Evolutionary conservation across 2,797 vertebrate genomes (phyloP).

Genomic region (Clarias fuscus): DNA sequence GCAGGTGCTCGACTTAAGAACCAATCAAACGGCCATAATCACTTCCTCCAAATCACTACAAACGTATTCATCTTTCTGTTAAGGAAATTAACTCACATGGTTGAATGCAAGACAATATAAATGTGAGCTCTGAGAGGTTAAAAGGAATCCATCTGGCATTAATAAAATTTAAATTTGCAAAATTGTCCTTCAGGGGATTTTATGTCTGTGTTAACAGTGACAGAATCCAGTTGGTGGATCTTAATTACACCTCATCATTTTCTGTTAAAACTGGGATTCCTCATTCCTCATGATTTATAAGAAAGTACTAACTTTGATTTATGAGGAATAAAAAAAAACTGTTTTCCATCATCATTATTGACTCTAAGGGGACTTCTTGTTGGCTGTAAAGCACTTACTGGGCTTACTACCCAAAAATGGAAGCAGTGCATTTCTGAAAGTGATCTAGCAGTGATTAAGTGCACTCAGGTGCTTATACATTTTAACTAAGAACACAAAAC

Average conservation of each 20-base stretch:
- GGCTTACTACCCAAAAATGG: not conserved
- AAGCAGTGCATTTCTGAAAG: not conserved
- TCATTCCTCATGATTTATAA: slow-evolving; percentile 28
- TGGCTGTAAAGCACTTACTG: not conserved
- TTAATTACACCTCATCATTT: slow-evolving; percentile 34
- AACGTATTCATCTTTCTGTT: slow-evolving; percentile 34
- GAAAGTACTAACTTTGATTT: slow-evolving; percentile 22
- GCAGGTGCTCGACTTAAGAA: slow-evolving; percentile 34
- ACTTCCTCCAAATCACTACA: slow-evolving; percentile 4
- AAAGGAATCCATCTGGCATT: slow-evolving; percentile 31
- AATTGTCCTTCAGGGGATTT: slow-evolving; percentile 34
- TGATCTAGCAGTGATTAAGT: not conserved
- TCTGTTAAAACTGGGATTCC: slow-evolving; percentile 21
- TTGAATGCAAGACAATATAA: slow-evolving; percentile 18
- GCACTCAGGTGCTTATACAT: not conserved
- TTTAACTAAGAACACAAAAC: not conserved
- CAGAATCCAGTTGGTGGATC: slow-evolving; percentile 28
- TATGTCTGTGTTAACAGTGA: slow-evolving; percentile 15
- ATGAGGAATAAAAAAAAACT: slow-evolving; percentile 22
- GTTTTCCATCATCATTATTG: slow-evolving; percentile 46
- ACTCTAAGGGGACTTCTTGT: slow-evolving; percentile 20
- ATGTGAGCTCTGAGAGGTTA: slow-evolving; percentile 7
- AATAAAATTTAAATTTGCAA: slow-evolving; percentile 17
- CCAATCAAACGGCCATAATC: slow-evolving; percentile 6
- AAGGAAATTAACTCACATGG: slow-evolving; percentile 32